Conservation (phyloP, 2,888 invertebrate genomes). For the Platycnemis pennipes region DNA sequence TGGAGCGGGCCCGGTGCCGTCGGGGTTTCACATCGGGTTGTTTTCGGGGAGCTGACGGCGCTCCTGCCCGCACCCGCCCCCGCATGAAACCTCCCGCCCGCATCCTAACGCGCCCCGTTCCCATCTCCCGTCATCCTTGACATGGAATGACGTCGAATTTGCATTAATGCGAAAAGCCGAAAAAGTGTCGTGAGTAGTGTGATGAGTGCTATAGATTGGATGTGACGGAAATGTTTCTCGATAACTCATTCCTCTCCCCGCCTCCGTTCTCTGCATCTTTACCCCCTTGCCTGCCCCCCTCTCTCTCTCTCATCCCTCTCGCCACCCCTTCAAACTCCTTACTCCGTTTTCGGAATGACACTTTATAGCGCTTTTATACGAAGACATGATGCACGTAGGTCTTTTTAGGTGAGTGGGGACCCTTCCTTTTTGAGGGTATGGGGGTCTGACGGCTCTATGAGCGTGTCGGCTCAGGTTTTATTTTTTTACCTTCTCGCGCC, state of each 20-base stretch:
- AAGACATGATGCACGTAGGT: constrained; percentile 32
- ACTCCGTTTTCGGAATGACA: constrained; percentile 62
- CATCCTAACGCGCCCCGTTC: neutral
- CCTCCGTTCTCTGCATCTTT: neutral
- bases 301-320: neutral
- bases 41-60: neutral
- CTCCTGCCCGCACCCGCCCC: neutral
- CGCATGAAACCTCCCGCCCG: neutral
- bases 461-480: neutral
- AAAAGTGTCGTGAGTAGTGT: constrained; percentile 59
- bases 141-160: constrained; percentile 62
- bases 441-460: constrained; percentile 1
- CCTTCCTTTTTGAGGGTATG: neutral
- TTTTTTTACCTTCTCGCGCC: neutral
- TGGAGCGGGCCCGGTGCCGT: neutral
- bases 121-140: constrained; percentile 54
- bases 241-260: constrained; percentile 41
- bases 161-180: constrained; percentile 67
- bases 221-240: constrained; percentile 64
- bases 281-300: neutral
- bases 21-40: neutral
- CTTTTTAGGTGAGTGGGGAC: constrained; percentile 21
- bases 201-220: constrained; percentile 53
- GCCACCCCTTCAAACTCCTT: neutral
- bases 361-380: constrained; percentile 61